Evolutionary conservation across 2,113 vertebrate genomes (phyloP), one percentile per base, ranked within the genome.

Genomic region (Scartelaos histophorus): DNA sequence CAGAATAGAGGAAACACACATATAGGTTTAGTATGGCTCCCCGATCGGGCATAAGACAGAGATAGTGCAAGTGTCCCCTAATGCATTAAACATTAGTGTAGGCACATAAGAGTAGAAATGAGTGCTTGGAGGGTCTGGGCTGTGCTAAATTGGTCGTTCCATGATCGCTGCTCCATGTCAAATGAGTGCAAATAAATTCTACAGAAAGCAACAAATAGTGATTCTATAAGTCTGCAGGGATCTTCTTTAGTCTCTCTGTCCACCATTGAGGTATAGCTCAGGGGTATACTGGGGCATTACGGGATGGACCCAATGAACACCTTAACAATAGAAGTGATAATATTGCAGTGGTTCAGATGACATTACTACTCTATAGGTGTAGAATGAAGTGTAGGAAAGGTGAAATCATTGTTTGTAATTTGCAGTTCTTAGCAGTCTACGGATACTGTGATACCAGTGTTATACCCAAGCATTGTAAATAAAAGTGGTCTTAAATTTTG

Each of bases 41-140:
- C 84, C 81, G 67, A 77, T 75, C 66, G 11, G 21, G 78, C 76
- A 85, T 87, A 71, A 75, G 70, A 78, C 78, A 86, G 45, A 64
- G 69, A 53, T 73, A 72, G 71, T 74, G 79, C 35, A 67, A 43
- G 35, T 66, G 77, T 54, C 73, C 66, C 61, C 75, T 84, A 71
- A 78, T 90, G 82, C 88, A 88, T 85, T 81, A 82, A 66, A 83
- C 80, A 76, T 76, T 66, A 62, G 71, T 66, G 49, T 49, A 74
- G 46, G 80, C 70, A 88, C 75, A 69, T 66, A 53, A 69, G 49
- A 65, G 73, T 38, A 43, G 5, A 62, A 85, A 90, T 53, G 69
- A 54, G 77, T 79, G 73, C 56, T 73, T 57, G 5, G 61, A 74
- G 82, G 65, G 38, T 74, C 24, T n/a, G n/a, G 66, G 66, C 65